Evolutionary conservation across 2,888 invertebrate genomes (phyloP).

Genomic region (Hofmannophila pseudospretella): DNA sequence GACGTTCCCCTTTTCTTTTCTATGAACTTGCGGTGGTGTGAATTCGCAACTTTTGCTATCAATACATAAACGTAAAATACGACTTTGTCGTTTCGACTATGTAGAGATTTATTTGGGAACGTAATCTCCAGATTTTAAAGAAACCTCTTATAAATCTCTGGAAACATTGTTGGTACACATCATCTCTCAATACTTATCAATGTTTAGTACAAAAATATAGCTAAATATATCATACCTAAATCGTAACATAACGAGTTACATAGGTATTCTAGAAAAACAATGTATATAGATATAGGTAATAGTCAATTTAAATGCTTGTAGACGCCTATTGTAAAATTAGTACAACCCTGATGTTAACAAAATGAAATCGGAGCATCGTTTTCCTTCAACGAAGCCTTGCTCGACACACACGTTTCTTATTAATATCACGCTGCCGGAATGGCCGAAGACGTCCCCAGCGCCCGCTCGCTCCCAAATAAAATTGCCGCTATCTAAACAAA

Average conservation of each 20-base stretch:
- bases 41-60: constrained; percentile 57
- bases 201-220: too few species aligned
- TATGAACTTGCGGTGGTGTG: constrained; percentile 54
- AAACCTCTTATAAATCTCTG: too few species aligned
- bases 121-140: too few species aligned
- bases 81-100: constrained; percentile 3
- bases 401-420: constrained; percentile 71
- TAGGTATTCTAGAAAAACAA: too few species aligned
- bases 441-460: constrained; percentile 75
- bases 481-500: constrained; percentile 80
- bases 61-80: constrained; percentile 27
- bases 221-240: too few species aligned
- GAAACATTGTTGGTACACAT: too few species aligned
- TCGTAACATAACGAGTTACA: too few species aligned
- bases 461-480: constrained; percentile 78
- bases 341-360: constrained; percentile 16
- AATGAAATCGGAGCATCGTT: constrained; percentile 39
- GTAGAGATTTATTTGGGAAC: not conserved
- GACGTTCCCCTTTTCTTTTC: constrained; percentile 64
- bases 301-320: too few species aligned
- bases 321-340: too few species aligned
- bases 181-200: too few species aligned
- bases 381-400: constrained; percentile 37
- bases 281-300: too few species aligned
- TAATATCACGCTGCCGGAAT: constrained; percentile 72